Conservation (phyloP, 2,888 invertebrate genomes). For the Dasypogon diadema region DNA sequence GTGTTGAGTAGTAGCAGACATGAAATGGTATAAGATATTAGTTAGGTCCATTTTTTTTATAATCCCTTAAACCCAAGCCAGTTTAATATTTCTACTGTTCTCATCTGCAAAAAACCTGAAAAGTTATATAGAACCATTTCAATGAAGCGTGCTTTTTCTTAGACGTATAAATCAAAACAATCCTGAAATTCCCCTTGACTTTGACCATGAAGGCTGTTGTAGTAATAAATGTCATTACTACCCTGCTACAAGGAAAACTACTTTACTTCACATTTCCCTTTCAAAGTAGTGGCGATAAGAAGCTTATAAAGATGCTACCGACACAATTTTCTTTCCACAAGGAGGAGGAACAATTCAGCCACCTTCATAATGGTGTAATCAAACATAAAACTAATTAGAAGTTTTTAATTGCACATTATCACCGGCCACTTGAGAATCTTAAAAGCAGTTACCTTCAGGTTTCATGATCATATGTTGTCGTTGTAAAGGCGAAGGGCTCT, state of each 20-base stretch:
- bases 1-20: too few species aligned
- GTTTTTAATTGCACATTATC: slow-evolving; percentile 46
- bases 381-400: slow-evolving; percentile 29
- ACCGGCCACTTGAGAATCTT: slow-evolving; percentile 12
- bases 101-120: too few species aligned
- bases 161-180: background rate
- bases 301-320: slow-evolving; percentile 4
- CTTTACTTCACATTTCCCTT: slow-evolving; percentile 28
- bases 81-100: too few species aligned
- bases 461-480: background rate
- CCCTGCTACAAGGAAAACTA: slow-evolving; percentile 44
- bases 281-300: background rate
- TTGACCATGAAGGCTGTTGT: slow-evolving; percentile 15
- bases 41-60: too few species aligned
- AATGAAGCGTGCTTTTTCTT: background rate
- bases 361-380: background rate
- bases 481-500: background rate
- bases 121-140: too few species aligned
- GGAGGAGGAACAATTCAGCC: too few species aligned
- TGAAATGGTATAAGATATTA: too few species aligned
- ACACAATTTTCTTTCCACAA: too few species aligned
- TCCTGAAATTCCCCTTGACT: background rate
- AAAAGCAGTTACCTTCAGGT: slow-evolving; percentile 7
- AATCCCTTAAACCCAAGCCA: too few species aligned
- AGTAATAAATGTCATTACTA: slow-evolving; percentile 42